Evolutionary conservation across 2,113 vertebrate species (phyloP).

Genomic region (Brachirus orientalis): DNA sequence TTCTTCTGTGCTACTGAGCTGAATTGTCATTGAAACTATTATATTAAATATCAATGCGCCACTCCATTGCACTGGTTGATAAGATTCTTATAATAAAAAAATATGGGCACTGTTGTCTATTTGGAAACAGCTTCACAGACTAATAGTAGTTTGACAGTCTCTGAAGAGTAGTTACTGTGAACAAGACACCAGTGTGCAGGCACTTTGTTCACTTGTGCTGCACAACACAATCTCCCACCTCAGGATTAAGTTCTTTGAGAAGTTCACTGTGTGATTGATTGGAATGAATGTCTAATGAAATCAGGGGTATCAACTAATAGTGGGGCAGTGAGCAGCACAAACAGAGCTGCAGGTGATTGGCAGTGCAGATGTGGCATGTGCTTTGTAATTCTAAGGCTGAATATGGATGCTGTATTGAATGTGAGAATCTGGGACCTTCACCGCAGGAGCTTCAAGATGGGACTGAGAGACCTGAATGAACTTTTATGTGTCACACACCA

Average conservation of each 20-base stretch:
- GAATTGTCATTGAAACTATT: background rate
- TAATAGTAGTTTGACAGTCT: background rate
- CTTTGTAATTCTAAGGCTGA: background rate
- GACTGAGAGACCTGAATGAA: background rate
- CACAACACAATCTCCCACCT: too few species aligned
- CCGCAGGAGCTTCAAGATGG: background rate
- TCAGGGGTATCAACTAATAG: background rate
- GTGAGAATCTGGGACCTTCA: background rate
- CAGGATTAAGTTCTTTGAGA: background rate
- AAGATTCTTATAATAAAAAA: background rate
- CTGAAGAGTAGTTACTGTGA: background rate
- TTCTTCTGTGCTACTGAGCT: background rate
- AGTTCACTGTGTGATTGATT: background rate
- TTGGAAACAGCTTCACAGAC: background rate
- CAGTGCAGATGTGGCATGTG: background rate
- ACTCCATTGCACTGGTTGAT: background rate
- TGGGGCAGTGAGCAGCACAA: background rate
- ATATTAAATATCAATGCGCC: background rate
- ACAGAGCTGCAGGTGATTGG: background rate
- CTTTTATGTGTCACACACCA: constrained; percentile 4
- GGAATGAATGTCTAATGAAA: background rate
- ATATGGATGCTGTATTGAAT: background rate
- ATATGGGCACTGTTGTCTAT: background rate
- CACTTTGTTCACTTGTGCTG: too few species aligned
- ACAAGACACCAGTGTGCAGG: background rate